These are phyloP conservation scores for Crepidodera aurea DNA, from an alignment of 2,888 invertebrate genomes.

Conservation along the genomic window DNA sequence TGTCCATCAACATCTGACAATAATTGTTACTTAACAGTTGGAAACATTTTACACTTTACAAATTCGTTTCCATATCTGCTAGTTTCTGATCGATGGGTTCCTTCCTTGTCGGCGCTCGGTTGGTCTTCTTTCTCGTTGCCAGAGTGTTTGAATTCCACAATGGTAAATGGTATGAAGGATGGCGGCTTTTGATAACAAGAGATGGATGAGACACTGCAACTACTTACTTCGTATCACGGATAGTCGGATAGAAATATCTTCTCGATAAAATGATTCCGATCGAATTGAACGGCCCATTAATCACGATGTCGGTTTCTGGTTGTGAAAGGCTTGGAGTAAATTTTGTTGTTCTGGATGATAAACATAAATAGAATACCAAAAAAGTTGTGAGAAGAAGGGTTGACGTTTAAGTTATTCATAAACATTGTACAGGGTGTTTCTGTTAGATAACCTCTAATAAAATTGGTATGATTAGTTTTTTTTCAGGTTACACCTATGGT, in stretches of 20 bases:
- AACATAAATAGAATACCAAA: conserved; percentile 10
- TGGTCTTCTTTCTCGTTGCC: neutral
- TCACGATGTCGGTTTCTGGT: conserved; percentile 20
- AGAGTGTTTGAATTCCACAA: conserved; percentile 9
- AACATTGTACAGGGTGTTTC: no score
- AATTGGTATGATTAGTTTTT: no score
- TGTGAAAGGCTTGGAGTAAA: conserved; percentile 18
- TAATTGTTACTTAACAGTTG: no score
- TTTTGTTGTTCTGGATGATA: conserved; percentile 17
- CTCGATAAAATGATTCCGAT: conserved; percentile 35
- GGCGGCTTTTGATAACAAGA: conserved; percentile 29
- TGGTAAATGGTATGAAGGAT: conserved; percentile 24
- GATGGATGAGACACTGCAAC: conserved; percentile 28
- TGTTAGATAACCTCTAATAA: no score
- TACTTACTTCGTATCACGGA: conserved; percentile 24
- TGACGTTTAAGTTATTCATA: no score
- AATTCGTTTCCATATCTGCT: no score
- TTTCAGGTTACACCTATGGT: no score
- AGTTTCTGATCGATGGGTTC: conserved; percentile 38
- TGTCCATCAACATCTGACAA: no score
- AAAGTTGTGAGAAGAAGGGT: no score
- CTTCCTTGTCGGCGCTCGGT: conserved; percentile 11
- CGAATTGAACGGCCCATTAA: conserved; percentile 30
- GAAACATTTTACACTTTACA: no score
- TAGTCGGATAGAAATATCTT: conserved; percentile 26